Conservation (phyloP, 2,797 vertebrate species). For the Meriones psammophilus region DNA sequence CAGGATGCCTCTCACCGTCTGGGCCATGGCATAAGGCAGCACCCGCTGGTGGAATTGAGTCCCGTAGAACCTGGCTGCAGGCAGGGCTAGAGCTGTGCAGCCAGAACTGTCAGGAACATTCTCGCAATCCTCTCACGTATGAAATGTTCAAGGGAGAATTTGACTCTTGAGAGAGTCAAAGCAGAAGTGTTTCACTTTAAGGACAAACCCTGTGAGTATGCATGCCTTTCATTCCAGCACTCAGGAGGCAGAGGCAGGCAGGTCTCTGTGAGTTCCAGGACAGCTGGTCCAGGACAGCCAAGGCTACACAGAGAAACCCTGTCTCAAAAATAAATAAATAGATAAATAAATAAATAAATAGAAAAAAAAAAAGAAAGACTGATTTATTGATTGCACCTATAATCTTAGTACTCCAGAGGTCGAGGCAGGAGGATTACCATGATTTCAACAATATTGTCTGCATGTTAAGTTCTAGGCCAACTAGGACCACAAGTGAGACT, state of each 20-base stretch:
- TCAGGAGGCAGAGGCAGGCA: background rate
- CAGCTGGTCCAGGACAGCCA: background rate
- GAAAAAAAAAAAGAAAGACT: background rate
- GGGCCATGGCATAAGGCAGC: fast-evolving
- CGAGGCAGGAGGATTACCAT: background rate
- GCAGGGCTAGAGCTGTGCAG: background rate
- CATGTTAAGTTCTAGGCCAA: background rate
- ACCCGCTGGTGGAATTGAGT: background rate
- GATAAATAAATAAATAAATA: background rate
- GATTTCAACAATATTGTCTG: background rate
- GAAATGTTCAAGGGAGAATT: background rate
- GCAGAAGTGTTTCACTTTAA: background rate
- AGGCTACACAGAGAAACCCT: background rate
- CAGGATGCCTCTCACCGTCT: background rate
- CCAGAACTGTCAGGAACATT: background rate
- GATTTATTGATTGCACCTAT: background rate
- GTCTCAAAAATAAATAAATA: background rate
- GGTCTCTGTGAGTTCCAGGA: background rate
- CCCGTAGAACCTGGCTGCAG: background rate
- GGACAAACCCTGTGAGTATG: background rate
- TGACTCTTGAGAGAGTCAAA: background rate
- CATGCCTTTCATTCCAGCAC: background rate
- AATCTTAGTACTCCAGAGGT: background rate
- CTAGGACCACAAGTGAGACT: background rate
- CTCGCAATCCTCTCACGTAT: background rate